Base-by-base conservation (phyloP, 2,797 vertebrate species). In the Cygnus olor region DNA sequence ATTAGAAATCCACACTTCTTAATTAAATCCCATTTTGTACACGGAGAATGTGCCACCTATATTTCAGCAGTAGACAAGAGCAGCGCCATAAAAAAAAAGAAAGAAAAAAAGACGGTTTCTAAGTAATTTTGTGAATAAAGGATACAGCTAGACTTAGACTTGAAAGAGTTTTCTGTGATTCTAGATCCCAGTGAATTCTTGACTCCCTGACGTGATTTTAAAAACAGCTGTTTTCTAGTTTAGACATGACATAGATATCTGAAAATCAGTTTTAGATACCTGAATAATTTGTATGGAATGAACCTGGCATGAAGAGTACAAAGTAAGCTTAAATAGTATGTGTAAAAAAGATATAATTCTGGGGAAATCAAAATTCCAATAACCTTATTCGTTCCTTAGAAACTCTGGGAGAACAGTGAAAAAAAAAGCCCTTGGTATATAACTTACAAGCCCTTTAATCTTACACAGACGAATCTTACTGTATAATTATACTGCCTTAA, bases 191-290 rank as follows among this genome's bases (percentile, higher is more conserved):
- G 15, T 61, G 56, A 90, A 79, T 70, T 66, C 42, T 70, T 53
- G 30, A 70, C 45, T 68, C 38, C 14, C 25, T 21, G 4, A 28
- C 5, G 60, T 2, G 1, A 19, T 57, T 94, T 93, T 74, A 38
- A 86, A 80, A 93, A 27, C 51, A 91, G 44, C 14, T 82, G 57
- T 74, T 89, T 90, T 80, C 78, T 71, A 82, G 70, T 85, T 86
- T 25, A 86, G 47, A 71, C 70, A 78, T 76, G 32, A 90, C 49
- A 77, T 0, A 83, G 30, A 49, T 74, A 90, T 69, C 73, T 80
- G 40, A 89, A 93, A 87, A 87, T 80, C 40, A 85, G 24, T 36
- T 95, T 80, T 80, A 65, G 54, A 30, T 28, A 56, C 45, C 38
- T 68, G 83, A 94, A 54, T 87, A 88, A 91, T 58, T 85, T 69